These are phyloP conservation scores for Nycteola revayana DNA, from an alignment of 2,888 invertebrate species.

Conservation along the genomic window DNA sequence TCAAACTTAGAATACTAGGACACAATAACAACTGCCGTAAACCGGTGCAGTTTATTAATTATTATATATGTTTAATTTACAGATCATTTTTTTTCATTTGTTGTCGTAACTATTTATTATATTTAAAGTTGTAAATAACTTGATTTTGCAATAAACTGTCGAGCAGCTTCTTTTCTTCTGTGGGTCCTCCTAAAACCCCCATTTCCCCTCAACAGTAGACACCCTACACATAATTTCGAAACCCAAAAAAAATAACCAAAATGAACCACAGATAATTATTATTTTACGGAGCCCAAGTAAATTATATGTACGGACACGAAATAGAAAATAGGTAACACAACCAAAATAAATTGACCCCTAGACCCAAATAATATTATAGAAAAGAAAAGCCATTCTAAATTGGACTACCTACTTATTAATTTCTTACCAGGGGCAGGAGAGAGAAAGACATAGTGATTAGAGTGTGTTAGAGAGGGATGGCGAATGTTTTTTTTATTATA, in stretches of 20 bases:
- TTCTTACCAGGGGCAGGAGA: conserved; percentile 45
- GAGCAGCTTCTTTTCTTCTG: too few relatives aligned
- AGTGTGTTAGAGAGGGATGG: conserved; percentile 43
- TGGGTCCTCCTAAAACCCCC: too few relatives aligned
- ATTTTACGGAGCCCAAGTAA: conserved; percentile 65
- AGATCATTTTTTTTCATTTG: too few relatives aligned
- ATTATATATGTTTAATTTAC: too few relatives aligned
- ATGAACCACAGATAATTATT: conserved; percentile 65
- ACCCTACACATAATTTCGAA: conserved; percentile 47
- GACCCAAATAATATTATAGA: background rate
- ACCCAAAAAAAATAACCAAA: conserved; percentile 53
- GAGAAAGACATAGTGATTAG: conserved; percentile 50
- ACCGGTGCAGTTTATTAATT: too few relatives aligned
- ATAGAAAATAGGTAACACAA: conserved; percentile 27
- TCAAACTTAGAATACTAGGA: too few relatives aligned
- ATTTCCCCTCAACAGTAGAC: conserved; percentile 17
- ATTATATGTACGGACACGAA: conserved; percentile 48
- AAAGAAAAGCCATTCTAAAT: conserved; percentile 32
- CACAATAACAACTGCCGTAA: too few relatives aligned
- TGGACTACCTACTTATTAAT: conserved; percentile 59
- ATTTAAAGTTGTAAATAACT: too few relatives aligned
- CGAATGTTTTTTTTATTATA: conserved; percentile 43
- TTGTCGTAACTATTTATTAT: too few relatives aligned
- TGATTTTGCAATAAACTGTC: too few relatives aligned
- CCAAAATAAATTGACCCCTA: conserved; percentile 7